Conservation (phyloP, 2,888 invertebrate genomes). For the Cantharis nigra region DNA sequence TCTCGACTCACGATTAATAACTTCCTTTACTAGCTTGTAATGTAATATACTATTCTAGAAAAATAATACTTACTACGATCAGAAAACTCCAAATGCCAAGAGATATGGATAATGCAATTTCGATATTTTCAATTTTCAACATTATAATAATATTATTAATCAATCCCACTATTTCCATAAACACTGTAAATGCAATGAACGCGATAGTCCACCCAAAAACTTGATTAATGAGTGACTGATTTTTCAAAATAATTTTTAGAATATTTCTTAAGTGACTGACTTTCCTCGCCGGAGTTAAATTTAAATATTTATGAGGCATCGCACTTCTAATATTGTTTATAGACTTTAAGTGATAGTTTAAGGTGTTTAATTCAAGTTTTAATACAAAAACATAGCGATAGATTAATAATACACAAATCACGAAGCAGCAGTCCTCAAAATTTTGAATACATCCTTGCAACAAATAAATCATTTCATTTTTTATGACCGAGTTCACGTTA, state of each 20-base stretch:
- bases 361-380: neutral
- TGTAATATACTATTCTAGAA: no score
- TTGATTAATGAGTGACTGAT: neutral
- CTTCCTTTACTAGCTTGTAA: no score
- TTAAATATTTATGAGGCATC: neutral
- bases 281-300: neutral
- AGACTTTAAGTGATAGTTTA: neutral
- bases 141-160: neutral
- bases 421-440: neutral
- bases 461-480: no score
- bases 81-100: neutral
- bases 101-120: no score
- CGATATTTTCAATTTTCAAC: no score
- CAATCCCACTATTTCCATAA: neutral
- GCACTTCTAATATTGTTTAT: rapidly evolving
- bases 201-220: neutral
- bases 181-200: neutral
- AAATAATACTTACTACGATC: neutral
- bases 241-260: neutral
- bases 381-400: neutral
- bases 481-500: no score
- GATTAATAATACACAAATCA: neutral
- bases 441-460: neutral
- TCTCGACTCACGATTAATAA: no score
- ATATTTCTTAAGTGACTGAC: neutral